A percentile compares a stretch with the other conserved stretches of the same genome.
Conservation (phyloP, 2,888 invertebrate species). For the Syrista parreyssii region DNA sequence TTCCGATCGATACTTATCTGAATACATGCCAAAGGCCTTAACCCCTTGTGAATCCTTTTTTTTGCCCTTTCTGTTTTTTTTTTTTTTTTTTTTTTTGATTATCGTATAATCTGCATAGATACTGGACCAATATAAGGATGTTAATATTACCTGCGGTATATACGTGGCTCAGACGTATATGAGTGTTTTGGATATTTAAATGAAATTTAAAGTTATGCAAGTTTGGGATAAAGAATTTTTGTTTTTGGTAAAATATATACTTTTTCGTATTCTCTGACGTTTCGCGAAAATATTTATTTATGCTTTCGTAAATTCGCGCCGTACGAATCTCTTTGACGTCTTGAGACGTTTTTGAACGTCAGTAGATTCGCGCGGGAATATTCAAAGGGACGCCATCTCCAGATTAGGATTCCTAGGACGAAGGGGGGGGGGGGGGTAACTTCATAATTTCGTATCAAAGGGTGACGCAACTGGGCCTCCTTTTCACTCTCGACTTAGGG, state of each 20-base stretch:
- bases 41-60: neutral
- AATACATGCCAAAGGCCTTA: neutral
- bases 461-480: neutral
- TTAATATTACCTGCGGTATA: neutral
- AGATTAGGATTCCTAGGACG: neutral
- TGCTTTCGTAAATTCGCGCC: neutral
- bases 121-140: neutral
- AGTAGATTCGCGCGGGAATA: too few species aligned
- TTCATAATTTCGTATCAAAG: neutral
- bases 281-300: neutral
- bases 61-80: neutral
- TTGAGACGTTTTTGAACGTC: too few species aligned
- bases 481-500: neutral
- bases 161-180: neutral
- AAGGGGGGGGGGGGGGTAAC: neutral
- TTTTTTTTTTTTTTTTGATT: neutral
- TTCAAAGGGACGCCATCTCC: too few species aligned
- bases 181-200: neutral
- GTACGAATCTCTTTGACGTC: too few species aligned
- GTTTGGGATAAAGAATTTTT: too few species aligned
- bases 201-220: too few species aligned
- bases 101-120: neutral
- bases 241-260: neutral
- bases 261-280: neutral
- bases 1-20: neutral